Conservation (phyloP, 23 tunicate species). For the Halocynthia roretzi region DNA sequence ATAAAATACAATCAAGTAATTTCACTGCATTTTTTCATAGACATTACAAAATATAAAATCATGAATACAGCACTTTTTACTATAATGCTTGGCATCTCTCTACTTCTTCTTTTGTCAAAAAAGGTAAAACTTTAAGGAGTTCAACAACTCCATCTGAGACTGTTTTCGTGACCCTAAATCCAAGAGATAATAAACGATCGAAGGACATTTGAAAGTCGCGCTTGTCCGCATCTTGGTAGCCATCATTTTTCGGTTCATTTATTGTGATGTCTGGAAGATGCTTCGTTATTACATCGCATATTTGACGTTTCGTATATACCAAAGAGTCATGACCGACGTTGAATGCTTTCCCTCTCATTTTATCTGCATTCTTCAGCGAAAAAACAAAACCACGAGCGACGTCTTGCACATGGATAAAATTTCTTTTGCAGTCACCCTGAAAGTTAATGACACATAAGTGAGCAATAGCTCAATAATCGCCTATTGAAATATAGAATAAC, state of each 20-base stretch:
- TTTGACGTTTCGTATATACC: not conserved
- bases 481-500: too few species aligned
- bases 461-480: too few species aligned
- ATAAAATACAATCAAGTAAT: too few species aligned
- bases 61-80: not conserved
- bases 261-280: not conserved
- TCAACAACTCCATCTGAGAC: not conserved
- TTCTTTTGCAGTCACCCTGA: constrained; percentile 3
- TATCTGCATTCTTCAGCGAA: not conserved
- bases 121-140: not conserved
- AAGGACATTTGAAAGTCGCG: not conserved
- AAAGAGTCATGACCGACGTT: constrained; percentile 7
- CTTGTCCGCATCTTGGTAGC: not conserved
- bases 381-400: not conserved
- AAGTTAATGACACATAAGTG: not conserved
- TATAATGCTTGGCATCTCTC: constrained; percentile 10
- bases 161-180: not conserved
- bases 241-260: constrained; percentile 3
- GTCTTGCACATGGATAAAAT: not conserved
- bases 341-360: constrained; percentile 5
- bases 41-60: too few species aligned
- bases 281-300: not conserved
- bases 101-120: not conserved
- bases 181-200: not conserved
- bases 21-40: too few species aligned